These are phyloP conservation scores for Solenopsis fugax DNA, from an alignment of 1,140 invertebrate species.

Conservation along the genomic window DNA sequence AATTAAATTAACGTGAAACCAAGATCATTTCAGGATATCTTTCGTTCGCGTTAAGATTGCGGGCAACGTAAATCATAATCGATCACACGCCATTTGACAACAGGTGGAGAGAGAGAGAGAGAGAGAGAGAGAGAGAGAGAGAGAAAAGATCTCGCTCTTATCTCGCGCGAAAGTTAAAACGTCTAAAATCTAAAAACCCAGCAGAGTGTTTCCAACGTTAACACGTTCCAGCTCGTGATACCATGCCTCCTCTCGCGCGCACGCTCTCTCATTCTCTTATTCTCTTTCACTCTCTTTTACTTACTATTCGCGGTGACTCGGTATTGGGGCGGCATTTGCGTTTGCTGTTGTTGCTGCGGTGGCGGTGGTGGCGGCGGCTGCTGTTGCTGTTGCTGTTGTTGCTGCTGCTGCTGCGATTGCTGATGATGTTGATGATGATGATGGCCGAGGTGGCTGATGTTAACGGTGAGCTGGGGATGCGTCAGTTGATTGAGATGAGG, in stretches of 20 bases:
- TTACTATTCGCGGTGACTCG: slow-evolving; percentile 83
- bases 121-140: too few relatives aligned
- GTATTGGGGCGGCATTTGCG: slow-evolving; percentile 80
- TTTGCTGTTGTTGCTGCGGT: slow-evolving; percentile 80
- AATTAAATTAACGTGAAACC: background rate
- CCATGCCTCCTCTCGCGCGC: background rate
- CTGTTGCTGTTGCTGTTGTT: slow-evolving; percentile 79
- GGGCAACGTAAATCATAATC: too few relatives aligned
- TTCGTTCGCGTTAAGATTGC: too few relatives aligned
- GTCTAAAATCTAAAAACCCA: too few relatives aligned
- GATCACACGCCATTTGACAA: too few relatives aligned
- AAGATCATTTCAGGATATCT: background rate
- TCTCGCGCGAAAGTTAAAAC: background rate
- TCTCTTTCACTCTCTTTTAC: slow-evolving; percentile 63
- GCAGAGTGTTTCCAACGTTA: too few relatives aligned
- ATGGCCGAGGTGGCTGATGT: slow-evolving; percentile 80
- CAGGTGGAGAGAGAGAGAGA: too few relatives aligned
- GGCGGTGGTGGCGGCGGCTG: slow-evolving; percentile 66
- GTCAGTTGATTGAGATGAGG: slow-evolving; percentile 83
- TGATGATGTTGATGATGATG: slow-evolving; percentile 80
- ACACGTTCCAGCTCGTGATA: too few relatives aligned
- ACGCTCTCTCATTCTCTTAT: background rate
- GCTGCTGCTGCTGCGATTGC: slow-evolving; percentile 81
- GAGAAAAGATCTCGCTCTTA: background rate
- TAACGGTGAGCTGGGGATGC: slow-evolving; percentile 82